Conservation (phyloP, 1,140 invertebrate species). For the Maniola jurtina region DNA sequence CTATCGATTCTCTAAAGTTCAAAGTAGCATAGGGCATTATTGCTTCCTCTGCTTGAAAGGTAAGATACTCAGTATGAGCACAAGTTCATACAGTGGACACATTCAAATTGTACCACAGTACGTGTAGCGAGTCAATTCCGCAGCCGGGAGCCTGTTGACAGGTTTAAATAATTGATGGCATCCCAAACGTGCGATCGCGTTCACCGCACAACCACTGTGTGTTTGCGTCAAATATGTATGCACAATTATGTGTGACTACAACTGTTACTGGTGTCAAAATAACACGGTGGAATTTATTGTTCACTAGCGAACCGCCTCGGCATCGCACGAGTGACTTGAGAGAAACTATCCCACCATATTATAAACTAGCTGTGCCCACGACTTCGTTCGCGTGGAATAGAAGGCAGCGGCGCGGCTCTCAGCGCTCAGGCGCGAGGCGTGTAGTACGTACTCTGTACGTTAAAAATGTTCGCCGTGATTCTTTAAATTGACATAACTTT, state of each 20-base stretch:
- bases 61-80: background rate
- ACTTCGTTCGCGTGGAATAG: too few relatives aligned
- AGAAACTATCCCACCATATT: too few relatives aligned
- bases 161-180: slow-evolving; percentile 30
- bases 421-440: too few relatives aligned
- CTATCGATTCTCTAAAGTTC: too few relatives aligned
- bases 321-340: too few relatives aligned
- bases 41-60: background rate
- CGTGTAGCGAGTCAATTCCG: background rate
- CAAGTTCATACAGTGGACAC: background rate
- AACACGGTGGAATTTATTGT: background rate
- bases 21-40: too few relatives aligned
- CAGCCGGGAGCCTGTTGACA: slow-evolving; percentile 19
- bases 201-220: background rate
- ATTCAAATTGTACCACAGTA: background rate
- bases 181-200: slow-evolving; percentile 26
- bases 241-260: slow-evolving; percentile 9
- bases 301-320: too few relatives aligned
- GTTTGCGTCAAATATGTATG: slow-evolving; percentile 9
- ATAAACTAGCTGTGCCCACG: too few relatives aligned
- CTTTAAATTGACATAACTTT: too few relatives aligned
- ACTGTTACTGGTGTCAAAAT: slow-evolving; percentile 20
- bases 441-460: too few relatives aligned
- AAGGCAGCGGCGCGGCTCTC: too few relatives aligned
- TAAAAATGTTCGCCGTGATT: too few relatives aligned